phyloP scores from a whole-genome alignment of 2,888 invertebrate species.

The Ormyrus pomaceus region DNA sequence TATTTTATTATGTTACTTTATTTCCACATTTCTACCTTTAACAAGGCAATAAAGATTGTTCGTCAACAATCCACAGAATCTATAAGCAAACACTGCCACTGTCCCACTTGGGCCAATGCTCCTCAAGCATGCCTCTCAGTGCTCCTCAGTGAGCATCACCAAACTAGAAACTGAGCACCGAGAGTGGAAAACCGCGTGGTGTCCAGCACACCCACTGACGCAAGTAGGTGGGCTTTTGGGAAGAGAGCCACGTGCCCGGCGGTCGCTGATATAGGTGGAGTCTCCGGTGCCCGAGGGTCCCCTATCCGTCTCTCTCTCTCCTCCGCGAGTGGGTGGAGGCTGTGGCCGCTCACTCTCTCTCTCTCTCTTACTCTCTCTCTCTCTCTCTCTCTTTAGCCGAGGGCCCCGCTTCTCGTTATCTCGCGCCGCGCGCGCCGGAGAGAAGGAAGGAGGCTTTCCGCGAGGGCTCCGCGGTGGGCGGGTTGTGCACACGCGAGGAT shows the following conservation, averaged over 20 bases:
- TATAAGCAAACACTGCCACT: too few relatives aligned
- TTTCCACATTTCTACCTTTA: too few relatives aligned
- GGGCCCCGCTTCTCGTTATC: slow-evolving; percentile 22
- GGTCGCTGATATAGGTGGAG: slow-evolving; percentile 45
- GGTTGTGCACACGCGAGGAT: not conserved
- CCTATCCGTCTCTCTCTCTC: slow-evolving; percentile 21
- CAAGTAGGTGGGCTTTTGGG: slow-evolving; percentile 46
- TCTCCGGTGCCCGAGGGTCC: slow-evolving; percentile 25
- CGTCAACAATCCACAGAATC: too few relatives aligned
- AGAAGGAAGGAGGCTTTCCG: not conserved
- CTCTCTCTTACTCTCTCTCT: slow-evolving; percentile 20
- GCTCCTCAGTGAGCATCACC: too few relatives aligned
- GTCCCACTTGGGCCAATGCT: too few relatives aligned
- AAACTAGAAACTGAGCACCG: too few relatives aligned
- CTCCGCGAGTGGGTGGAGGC: not conserved
- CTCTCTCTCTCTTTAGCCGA: not conserved
- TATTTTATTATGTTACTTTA: too few relatives aligned
- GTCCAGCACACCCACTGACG: too few relatives aligned
- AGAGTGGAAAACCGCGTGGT: not conserved
- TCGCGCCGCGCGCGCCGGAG: not conserved
- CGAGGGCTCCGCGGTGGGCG: not conserved
- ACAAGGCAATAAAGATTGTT: too few relatives aligned
- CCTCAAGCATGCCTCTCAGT: too few relatives aligned
- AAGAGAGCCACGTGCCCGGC: slow-evolving; percentile 47
- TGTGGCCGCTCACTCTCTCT: slow-evolving; percentile 15